Evolutionary conservation across 2,797 vertebrate species (phyloP).

Genomic region (Selene dorsalis): DNA sequence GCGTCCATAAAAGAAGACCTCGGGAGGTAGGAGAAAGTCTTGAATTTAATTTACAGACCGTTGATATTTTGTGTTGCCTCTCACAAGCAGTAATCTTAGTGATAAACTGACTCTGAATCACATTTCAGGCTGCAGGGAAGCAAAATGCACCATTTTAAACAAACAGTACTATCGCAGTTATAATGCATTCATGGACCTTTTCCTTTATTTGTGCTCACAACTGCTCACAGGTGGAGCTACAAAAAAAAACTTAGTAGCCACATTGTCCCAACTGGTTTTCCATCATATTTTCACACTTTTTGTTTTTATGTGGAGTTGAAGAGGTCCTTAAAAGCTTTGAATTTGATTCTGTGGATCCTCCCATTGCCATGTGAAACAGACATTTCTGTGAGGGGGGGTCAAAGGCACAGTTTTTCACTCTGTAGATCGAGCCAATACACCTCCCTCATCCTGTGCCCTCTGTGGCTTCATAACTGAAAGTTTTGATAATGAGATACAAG

Average conservation of each 20-base stretch:
- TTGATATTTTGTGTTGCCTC: background rate
- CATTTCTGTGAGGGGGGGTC: background rate
- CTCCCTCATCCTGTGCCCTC: conserved; percentile 40
- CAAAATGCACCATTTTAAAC: background rate
- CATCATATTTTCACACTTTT: background rate
- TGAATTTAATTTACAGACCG: too few species aligned
- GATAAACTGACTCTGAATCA: background rate
- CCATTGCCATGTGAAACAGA: background rate
- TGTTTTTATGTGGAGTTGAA: background rate
- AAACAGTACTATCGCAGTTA: background rate
- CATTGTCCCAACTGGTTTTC: background rate
- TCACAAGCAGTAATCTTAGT: background rate
- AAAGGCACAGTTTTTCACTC: background rate
- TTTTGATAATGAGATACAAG: conserved; percentile 44
- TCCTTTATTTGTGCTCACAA: too few species aligned
- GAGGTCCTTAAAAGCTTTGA: background rate
- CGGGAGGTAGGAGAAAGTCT: background rate
- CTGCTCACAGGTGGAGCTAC: background rate
- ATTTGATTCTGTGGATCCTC: background rate
- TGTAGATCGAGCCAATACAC: conserved; percentile 13
- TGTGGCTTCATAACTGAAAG: conserved; percentile 13
- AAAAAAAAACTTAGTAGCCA: background rate
- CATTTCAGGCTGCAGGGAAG: background rate
- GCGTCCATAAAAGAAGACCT: background rate
- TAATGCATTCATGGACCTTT: background rate